phyloP scores from a whole-genome alignment of 2,113 vertebrate species.

The human (Homo sapiens) region DNA sequence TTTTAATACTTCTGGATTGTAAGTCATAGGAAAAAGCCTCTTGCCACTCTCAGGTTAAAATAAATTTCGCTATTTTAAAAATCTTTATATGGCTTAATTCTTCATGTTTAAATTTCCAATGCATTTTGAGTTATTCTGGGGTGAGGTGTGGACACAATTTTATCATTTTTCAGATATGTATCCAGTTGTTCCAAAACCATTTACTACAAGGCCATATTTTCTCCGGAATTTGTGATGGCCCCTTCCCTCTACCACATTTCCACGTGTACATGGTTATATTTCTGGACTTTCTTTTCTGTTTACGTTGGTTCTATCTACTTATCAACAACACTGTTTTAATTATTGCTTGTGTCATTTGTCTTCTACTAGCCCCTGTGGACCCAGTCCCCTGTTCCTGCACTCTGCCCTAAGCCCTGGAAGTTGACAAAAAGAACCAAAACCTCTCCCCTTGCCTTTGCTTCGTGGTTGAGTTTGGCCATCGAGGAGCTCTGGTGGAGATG shows the following conservation, averaged over 20 bases:
- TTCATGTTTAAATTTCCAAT: neutral
- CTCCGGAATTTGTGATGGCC: neutral
- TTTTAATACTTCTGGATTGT: neutral
- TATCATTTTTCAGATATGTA: neutral
- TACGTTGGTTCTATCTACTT: neutral
- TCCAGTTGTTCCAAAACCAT: neutral
- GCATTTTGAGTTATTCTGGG: neutral
- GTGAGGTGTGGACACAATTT: neutral
- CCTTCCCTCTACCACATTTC: neutral
- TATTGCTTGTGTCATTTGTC: neutral
- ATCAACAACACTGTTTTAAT: neutral
- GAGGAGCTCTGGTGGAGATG: neutral
- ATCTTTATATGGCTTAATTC: neutral
- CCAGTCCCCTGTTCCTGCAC: neutral
- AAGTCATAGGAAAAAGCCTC: neutral
- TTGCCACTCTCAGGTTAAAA: neutral
- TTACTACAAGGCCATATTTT: neutral
- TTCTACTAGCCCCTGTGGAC: neutral
- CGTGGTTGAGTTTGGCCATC: neutral
- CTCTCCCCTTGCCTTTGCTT: neutral
- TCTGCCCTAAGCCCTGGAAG: too few species aligned
- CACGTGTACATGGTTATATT: neutral
- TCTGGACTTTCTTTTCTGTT: neutral
- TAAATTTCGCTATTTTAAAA: neutral
- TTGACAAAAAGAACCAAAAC: neutral